Percentiles rank a stretch among this genome's conserved stretches.
Conservation (phyloP, 2,888 invertebrate genomes). For the Thecophora atra region DNA sequence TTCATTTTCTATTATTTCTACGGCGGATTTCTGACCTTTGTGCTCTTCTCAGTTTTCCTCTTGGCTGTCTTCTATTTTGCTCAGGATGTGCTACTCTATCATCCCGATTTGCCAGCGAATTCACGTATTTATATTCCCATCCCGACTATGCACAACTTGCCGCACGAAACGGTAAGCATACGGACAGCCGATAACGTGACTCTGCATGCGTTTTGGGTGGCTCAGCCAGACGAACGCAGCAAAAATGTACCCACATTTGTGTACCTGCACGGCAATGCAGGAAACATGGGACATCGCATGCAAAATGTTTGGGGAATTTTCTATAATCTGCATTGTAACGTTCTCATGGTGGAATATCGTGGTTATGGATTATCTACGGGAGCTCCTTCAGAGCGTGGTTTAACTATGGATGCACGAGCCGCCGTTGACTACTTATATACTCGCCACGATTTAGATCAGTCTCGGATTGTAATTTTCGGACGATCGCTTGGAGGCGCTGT, state of each 20-base stretch:
- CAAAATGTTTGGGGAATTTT: slow-evolving; percentile 89
- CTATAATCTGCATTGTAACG: slow-evolving; percentile 82
- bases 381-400: slow-evolving; percentile 84
- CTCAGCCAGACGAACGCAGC: slow-evolving; percentile 75
- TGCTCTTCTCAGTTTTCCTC: slow-evolving; percentile 75
- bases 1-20: slow-evolving; percentile 85
- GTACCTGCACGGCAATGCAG: slow-evolving; percentile 96
- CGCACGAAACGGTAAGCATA: slow-evolving; percentile 84
- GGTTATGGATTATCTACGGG: slow-evolving; percentile 95
- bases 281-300: slow-evolving; percentile 93
- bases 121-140: slow-evolving; percentile 88
- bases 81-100: slow-evolving; percentile 86
- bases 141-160: slow-evolving; percentile 85
- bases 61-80: slow-evolving; percentile 84
- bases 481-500: slow-evolving; percentile 89
- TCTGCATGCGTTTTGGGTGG: slow-evolving; percentile 84
- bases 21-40: slow-evolving; percentile 78
- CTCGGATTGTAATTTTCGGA: slow-evolving; percentile 89
- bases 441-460: slow-evolving; percentile 83
- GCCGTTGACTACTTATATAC: slow-evolving; percentile 85
- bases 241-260: slow-evolving; percentile 83
- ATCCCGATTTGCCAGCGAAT: slow-evolving; percentile 89
- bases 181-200: slow-evolving; percentile 80
- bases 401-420: slow-evolving; percentile 87
- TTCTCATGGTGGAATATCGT: slow-evolving; percentile 92